These are phyloP conservation scores for Copidosoma floridanum DNA, from an alignment of 1,140 invertebrate species.

Conservation along the genomic window DNA sequence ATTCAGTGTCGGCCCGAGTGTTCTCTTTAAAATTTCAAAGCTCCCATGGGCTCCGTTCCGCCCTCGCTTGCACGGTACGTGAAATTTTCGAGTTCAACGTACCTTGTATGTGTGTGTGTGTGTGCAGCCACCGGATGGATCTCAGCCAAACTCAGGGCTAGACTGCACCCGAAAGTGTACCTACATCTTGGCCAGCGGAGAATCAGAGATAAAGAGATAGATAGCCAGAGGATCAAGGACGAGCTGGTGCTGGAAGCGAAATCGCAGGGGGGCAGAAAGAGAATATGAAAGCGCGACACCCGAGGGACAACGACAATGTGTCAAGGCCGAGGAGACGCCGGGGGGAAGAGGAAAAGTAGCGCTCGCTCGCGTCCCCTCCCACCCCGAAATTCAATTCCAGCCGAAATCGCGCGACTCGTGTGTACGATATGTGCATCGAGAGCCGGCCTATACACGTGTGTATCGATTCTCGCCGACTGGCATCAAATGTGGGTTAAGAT, in stretches of 20 bases:
- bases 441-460: too few relatives aligned
- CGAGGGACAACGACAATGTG: too few relatives aligned
- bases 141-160: constrained; percentile 40
- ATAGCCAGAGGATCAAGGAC: constrained; percentile 42
- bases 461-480: too few relatives aligned
- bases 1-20: neutral
- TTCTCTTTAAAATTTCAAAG: neutral
- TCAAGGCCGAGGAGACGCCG: constrained; percentile 37
- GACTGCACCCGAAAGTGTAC: too few relatives aligned
- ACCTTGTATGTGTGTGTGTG: too few relatives aligned
- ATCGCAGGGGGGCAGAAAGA: constrained; percentile 39
- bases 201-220: neutral
- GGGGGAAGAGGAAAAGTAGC: constrained; percentile 26
- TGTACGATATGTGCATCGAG: too few relatives aligned
- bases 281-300: too few relatives aligned
- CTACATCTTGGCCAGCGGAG: too few relatives aligned
- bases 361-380: too few relatives aligned
- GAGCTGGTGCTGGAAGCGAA: constrained; percentile 24
- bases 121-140: constrained; percentile 39
- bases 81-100: constrained; percentile 29
- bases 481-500: too few relatives aligned
- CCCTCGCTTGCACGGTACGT: neutral
- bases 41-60: neutral
- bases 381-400: too few relatives aligned
- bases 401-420: too few relatives aligned